Conservation (phyloP, 2,113 vertebrate species). For the Leptosomus discolor region DNA sequence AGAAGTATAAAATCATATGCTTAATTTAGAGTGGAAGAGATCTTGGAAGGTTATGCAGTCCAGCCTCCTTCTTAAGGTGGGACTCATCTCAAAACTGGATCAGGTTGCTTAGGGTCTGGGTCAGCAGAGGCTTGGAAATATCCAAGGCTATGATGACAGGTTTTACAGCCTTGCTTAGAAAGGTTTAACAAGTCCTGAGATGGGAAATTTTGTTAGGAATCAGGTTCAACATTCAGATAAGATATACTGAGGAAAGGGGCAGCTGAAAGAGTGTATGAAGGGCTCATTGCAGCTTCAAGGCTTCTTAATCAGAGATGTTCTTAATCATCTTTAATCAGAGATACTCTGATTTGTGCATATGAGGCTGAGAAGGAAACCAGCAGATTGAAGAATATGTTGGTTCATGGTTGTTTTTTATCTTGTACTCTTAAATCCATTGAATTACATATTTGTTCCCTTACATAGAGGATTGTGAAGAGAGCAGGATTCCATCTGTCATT, state of each 20-base stretch:
- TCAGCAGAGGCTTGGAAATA: not conserved
- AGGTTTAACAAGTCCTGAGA: not conserved
- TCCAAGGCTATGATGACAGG: not conserved
- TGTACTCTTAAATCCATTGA: not conserved
- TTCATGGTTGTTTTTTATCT: not conserved
- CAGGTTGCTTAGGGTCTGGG: not conserved
- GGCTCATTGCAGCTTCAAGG: not conserved
- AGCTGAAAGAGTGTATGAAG: not conserved
- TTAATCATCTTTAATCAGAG: not conserved
- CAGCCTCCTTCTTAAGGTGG: not conserved
- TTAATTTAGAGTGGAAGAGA: not conserved
- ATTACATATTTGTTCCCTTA: not conserved
- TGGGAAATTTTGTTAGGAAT: not conserved
- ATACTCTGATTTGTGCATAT: not conserved
- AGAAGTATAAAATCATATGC: not conserved
- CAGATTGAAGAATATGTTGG: not conserved
- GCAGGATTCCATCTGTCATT: not conserved
- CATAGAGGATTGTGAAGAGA: not conserved
- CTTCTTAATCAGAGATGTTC: not conserved
- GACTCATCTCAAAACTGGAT: not conserved
- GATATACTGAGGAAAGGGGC: not conserved
- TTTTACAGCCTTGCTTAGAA: not conserved
- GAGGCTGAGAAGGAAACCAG: not conserved
- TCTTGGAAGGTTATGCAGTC: not conserved
- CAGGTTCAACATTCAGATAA: not conserved